phyloP scores from a whole-genome alignment of 2,888 invertebrate species.

The Eupithecia dodoneata region DNA sequence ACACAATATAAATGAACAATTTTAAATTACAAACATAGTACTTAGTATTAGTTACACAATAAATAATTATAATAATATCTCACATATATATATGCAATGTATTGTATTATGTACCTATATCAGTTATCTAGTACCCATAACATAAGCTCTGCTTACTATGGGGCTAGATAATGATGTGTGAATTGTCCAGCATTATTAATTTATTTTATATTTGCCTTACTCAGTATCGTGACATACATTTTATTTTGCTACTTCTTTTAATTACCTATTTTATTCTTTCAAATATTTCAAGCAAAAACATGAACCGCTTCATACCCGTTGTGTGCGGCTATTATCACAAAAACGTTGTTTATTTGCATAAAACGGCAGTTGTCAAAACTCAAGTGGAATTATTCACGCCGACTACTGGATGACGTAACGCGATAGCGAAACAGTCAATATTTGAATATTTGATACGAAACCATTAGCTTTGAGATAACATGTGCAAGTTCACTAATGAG shows the following conservation, averaged over 20 bases:
- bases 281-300: not conserved
- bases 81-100: no score
- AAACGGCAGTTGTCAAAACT: slow-evolving; percentile 50
- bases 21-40: no score
- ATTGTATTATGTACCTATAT: no score
- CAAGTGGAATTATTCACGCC: slow-evolving; percentile 48
- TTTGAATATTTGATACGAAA: slow-evolving; percentile 80
- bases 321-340: slow-evolving; percentile 8
- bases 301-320: not conserved
- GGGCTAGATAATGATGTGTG: no score
- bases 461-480: slow-evolving; percentile 76
- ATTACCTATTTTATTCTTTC: not conserved
- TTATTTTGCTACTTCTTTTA: not conserved
- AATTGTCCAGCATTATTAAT: no score
- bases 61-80: no score
- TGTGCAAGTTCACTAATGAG: slow-evolving; percentile 77
- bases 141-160: no score
- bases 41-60: no score
- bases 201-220: not conserved
- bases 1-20: no score
- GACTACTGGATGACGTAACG: slow-evolving; percentile 72
- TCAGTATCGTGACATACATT: not conserved
- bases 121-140: no score
- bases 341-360: slow-evolving; percentile 48
- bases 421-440: slow-evolving; percentile 79